A percentile compares a stretch with the other conserved stretches of the same genome.
Evolutionary conservation across 2,888 invertebrate genomes (phyloP).

Genomic region (Volucella inanis): DNA sequence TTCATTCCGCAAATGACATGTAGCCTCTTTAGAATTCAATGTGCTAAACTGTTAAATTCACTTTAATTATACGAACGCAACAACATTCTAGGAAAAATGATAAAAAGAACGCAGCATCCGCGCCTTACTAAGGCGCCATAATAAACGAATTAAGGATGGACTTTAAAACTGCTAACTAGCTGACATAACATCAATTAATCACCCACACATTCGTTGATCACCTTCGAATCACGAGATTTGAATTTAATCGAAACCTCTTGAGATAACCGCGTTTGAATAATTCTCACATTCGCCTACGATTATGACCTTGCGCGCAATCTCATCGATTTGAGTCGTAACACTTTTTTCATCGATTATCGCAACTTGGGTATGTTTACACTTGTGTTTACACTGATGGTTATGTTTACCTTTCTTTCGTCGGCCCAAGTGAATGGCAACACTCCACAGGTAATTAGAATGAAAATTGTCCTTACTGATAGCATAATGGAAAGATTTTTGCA

Average conservation of each 20-base stretch:
- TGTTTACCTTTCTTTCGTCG: constrained; percentile 31
- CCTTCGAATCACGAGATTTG: constrained; percentile 25
- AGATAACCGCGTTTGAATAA: constrained; percentile 8
- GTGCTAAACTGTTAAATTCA: background rate
- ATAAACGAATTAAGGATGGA: background rate
- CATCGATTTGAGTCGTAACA: constrained; percentile 23
- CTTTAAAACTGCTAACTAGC: background rate
- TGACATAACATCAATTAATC: background rate
- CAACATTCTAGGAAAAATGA: background rate
- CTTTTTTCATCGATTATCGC: constrained; percentile 2
- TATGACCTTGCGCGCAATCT: background rate
- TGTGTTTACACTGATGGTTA: background rate
- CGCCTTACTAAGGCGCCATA: background rate
- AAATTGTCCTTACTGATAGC: constrained; percentile 45
- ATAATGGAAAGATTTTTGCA: constrained; percentile 23
- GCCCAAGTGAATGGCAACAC: constrained; percentile 21
- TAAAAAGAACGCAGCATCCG: background rate
- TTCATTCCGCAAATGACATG: constrained; percentile 1
- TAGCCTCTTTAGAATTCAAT: background rate
- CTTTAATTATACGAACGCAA: background rate
- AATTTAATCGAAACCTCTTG: constrained; percentile 17
- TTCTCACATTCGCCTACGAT: constrained; percentile 13
- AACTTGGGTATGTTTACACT: background rate
- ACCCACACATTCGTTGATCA: constrained; percentile 1
- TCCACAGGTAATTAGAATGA: constrained; percentile 44